These are phyloP conservation scores for Phocides pigmalion DNA, from an alignment of 1,140 invertebrate species.

Conservation along the genomic window DNA sequence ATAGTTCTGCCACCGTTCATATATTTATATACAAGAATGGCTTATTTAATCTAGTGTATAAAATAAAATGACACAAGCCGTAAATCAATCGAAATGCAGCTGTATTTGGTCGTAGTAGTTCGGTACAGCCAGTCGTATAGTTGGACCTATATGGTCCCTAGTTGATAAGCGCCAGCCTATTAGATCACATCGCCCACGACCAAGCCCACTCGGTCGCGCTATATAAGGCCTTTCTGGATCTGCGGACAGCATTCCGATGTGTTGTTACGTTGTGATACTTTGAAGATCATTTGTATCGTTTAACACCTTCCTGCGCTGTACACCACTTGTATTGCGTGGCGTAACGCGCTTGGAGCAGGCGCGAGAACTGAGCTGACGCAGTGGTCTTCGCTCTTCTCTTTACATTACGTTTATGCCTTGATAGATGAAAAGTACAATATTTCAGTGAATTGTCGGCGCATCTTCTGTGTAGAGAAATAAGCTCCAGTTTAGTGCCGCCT, in stretches of 20 bases:
- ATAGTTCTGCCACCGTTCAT: too few species aligned
- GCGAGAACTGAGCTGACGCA: too few species aligned
- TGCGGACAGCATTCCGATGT: constrained; percentile 26
- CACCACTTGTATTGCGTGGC: not conserved
- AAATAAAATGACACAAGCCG: constrained; percentile 11
- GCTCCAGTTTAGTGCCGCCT: too few species aligned
- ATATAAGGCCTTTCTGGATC: constrained; percentile 27
- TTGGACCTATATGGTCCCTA: constrained; percentile 22
- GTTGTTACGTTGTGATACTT: not conserved
- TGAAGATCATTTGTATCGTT: not conserved
- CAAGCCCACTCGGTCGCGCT: constrained; percentile 18
- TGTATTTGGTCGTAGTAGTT: constrained; percentile 4
- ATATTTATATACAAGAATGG: too few species aligned
- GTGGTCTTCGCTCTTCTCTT: too few species aligned
- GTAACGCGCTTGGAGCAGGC: too few species aligned
- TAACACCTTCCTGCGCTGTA: too few species aligned
- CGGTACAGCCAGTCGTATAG: constrained; percentile 11
- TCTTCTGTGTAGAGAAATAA: too few species aligned
- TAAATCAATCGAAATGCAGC: constrained; percentile 5
- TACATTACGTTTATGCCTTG: too few species aligned
- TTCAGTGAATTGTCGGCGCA: too few species aligned
- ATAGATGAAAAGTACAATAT: too few species aligned
- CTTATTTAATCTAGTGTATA: too few species aligned
- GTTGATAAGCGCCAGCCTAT: constrained; percentile 23
- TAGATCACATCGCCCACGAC: constrained; percentile 28